Percentiles rank a stretch among this genome's conserved stretches.
Evolutionary conservation across 2,113 vertebrate species (phyloP).

Genomic region (Caranx ignobilis): DNA sequence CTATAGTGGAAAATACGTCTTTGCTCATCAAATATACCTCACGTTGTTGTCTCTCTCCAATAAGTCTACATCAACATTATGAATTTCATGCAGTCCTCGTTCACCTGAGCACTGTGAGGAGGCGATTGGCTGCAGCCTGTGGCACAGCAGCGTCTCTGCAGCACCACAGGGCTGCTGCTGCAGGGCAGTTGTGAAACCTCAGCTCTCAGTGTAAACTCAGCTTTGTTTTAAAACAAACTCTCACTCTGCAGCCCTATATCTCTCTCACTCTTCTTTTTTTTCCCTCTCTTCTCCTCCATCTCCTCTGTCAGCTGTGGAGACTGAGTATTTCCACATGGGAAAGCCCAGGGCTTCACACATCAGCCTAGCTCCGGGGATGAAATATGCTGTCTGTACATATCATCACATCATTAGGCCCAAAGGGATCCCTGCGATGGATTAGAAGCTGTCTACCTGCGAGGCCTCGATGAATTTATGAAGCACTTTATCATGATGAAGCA

Average conservation of each 20-base stretch:
- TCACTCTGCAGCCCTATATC: constrained; percentile 20
- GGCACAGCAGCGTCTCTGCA: constrained; percentile 3
- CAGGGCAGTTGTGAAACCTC: constrained; percentile 47
- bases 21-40: constrained; percentile 10
- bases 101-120: constrained; percentile 24
- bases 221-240: constrained; percentile 59
- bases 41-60: constrained; percentile 9
- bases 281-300: constrained; percentile 10
- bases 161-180: constrained; percentile 41
- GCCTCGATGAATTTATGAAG: constrained; percentile 76
- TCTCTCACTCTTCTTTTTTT: background rate
- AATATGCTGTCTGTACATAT: constrained; percentile 77
- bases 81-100: background rate
- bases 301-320: constrained; percentile 56
- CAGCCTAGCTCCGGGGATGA: constrained; percentile 64
- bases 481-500: constrained; percentile 75
- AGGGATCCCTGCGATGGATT: constrained; percentile 74
- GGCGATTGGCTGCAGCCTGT: constrained; percentile 21
- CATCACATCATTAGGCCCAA: constrained; percentile 80
- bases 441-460: constrained; percentile 73
- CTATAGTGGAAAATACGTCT: background rate
- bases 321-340: constrained; percentile 80
- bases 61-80: constrained; percentile 4
- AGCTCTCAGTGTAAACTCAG: constrained; percentile 30
- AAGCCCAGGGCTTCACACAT: constrained; percentile 67